Evolutionary conservation across 2,797 vertebrate genomes (phyloP).

Genomic region (Hybognathus amarus): DNA sequence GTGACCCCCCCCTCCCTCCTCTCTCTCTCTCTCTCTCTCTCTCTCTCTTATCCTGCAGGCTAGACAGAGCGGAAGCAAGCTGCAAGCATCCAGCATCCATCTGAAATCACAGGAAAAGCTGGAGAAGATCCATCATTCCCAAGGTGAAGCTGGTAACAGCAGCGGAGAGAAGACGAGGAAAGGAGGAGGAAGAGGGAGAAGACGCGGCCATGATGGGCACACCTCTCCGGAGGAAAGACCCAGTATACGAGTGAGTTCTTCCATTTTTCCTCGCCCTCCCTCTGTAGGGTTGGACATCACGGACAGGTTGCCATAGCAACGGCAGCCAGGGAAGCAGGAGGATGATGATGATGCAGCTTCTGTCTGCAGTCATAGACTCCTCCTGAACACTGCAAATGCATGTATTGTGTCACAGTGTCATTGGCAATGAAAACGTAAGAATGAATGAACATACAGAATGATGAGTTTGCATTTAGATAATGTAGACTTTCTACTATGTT

Average conservation of each 20-base stretch:
- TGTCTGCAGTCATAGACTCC: slow-evolving; percentile 48
- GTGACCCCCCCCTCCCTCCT: slow-evolving; percentile 49
- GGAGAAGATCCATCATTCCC: slow-evolving; percentile 38
- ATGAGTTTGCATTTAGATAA: background rate
- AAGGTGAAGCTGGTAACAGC: slow-evolving; percentile 37
- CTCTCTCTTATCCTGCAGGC: slow-evolving; percentile 62
- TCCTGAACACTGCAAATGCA: slow-evolving; percentile 19
- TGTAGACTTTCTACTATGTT: background rate
- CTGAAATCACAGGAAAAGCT: slow-evolving; percentile 62
- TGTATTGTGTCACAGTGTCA: slow-evolving; percentile 35
- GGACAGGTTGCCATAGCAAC: slow-evolving; percentile 79
- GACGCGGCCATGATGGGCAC: slow-evolving; percentile 60
- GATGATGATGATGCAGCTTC: slow-evolving; percentile 63
- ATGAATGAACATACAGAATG: background rate
- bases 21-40: slow-evolving; percentile 24
- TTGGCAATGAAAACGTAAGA: background rate
- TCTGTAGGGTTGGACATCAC: slow-evolving; percentile 62
- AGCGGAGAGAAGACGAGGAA: slow-evolving; percentile 46
- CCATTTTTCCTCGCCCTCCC: slow-evolving; percentile 57
- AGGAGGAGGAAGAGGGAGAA: slow-evolving; percentile 40
- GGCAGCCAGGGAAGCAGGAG: slow-evolving; percentile 74
- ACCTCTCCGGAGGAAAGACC: slow-evolving; percentile 64
- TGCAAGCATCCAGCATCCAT: slow-evolving; percentile 55
- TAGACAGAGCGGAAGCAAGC: slow-evolving; percentile 64
- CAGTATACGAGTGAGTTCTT: slow-evolving; percentile 64